Base-by-base conservation (phyloP, 2,888 invertebrate species). In the Metellina segmentata region DNA sequence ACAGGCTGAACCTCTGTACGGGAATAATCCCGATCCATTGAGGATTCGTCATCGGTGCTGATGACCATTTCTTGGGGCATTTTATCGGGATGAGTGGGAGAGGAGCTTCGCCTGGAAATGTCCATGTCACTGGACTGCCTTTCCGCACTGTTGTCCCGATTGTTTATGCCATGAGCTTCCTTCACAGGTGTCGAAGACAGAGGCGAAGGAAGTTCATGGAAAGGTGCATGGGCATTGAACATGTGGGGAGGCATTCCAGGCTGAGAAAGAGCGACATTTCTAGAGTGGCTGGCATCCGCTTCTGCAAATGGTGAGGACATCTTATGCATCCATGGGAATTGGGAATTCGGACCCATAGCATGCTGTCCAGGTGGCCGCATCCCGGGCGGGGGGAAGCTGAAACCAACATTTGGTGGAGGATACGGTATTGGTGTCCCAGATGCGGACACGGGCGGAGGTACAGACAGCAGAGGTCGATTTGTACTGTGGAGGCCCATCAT, bases 41-140 rank as follows among this genome's bases (percentile, higher is more conserved):
- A 91, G 48, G 91, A 87, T 79, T 91, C 91, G 69, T 91, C 91
- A 72, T 91, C 91, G 0, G 87, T 91, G 48, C 91, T 91, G 11
- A 91, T 91, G 4, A 88, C 91, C 91, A 91, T 91, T 19, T 91
- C 91, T 75, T 90, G 90, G 8, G 51, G 49, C 85, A 85, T 85
- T 69, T 90, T 90, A 51, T 85, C 90, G 61, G 85, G 79, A 53
- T 78, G 83, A 9, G 48, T 52, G 49, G 91, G 69, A 11, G 87
- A 81, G 1, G 69, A 19, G 19, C 83, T 82, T 72, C 72, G 72
- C 2, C 74, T 72, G 1, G 61, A 61, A 53, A n/a, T 19, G 0
- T 91, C 91, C 77, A 88, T 69, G 13, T 91, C 87, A n/a, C 53
- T 16, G 13, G 90, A 34, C 9, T 85, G 81, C 9, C 69, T 81